Conservation (phyloP, 1,140 invertebrate species). For the Hylaeus anthracinus region DNA sequence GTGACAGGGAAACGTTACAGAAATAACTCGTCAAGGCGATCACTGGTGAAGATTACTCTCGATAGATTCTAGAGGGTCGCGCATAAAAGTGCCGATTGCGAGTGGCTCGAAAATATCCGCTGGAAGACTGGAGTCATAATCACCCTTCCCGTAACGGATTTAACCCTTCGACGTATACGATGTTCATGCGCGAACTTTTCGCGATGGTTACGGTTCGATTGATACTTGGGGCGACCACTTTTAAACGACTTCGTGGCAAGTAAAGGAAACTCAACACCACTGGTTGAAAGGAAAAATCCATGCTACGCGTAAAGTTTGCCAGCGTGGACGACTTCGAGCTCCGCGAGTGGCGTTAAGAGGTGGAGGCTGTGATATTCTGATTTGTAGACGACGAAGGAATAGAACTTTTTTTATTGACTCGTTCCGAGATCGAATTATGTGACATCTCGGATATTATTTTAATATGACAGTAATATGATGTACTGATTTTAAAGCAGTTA, state of each 20-base stretch:
- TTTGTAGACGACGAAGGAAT: too few relatives aligned
- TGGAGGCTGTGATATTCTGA: too few relatives aligned
- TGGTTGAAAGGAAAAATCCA: not conserved
- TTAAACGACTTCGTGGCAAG: constrained; percentile 30
- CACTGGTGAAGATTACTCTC: constrained; percentile 42
- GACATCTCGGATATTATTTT: too few relatives aligned
- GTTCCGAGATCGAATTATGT: too few relatives aligned
- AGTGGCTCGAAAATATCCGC: constrained; percentile 43
- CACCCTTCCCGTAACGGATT: constrained; percentile 41
- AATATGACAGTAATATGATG: too few relatives aligned
- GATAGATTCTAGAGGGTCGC: constrained; percentile 25
- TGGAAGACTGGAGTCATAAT: not conserved
- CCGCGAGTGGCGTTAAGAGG: too few relatives aligned
- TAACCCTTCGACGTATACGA: constrained; percentile 34
- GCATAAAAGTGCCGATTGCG: constrained; percentile 32
- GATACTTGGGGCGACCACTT: constrained; percentile 13
- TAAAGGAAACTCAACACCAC: constrained; percentile 14
- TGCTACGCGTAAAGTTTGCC: not conserved
- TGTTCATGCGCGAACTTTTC: constrained; percentile 27
- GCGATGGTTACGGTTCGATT: constrained; percentile 28
- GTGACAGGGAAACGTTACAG: constrained; percentile 47
- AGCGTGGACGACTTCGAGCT: not conserved
- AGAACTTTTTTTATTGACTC: too few relatives aligned
- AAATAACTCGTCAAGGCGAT: constrained; percentile 57
- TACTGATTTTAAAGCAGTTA: too few relatives aligned